These are phyloP conservation scores for Meliscaeva auricollis DNA, from an alignment of 2,888 invertebrate species.

Conservation along the genomic window DNA sequence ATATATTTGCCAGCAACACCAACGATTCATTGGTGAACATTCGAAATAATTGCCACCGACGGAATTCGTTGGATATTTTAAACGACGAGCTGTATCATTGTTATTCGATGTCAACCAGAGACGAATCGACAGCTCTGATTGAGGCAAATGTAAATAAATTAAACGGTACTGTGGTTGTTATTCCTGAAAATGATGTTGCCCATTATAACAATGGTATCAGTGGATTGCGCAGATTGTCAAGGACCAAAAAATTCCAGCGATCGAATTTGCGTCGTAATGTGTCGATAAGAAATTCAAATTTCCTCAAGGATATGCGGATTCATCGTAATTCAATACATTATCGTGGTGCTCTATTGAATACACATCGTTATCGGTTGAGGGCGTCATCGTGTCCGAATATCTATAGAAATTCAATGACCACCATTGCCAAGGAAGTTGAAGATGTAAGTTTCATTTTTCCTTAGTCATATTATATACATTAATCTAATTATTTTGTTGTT, in stretches of 20 bases:
- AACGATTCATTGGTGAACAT: conserved; percentile 79
- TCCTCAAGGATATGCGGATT: conserved; percentile 88
- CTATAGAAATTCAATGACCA: conserved; percentile 94
- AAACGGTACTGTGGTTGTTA: conserved; percentile 79
- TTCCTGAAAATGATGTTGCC: conserved; percentile 79
- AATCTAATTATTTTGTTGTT: conserved; percentile 7
- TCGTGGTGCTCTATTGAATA: conserved; percentile 93
- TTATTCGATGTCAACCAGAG: conserved; percentile 78
- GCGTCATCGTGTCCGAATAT: conserved; percentile 97
- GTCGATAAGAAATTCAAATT: conserved; percentile 85
- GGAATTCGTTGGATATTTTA: conserved; percentile 82
- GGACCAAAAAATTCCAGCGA: conserved; percentile 81
- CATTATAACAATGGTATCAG: conserved; percentile 77
- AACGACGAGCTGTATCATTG: conserved; percentile 79
- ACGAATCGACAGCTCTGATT: conserved; percentile 79
- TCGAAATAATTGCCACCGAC: conserved; percentile 79
- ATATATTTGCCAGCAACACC: conserved; percentile 80
- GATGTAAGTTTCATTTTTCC: conserved; percentile 86
- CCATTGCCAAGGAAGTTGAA: conserved; percentile 90
- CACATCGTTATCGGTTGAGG: conserved; percentile 91
- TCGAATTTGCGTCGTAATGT: conserved; percentile 82
- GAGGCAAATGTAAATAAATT: conserved; percentile 78
- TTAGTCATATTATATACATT: background rate
- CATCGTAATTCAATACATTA: conserved; percentile 94
- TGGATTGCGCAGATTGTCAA: conserved; percentile 80